Percentiles rank a stretch among this genome's conserved stretches.
Evolutionary conservation across 2,888 invertebrate genomes (phyloP).

Genomic region (Erebia palarica): DNA sequence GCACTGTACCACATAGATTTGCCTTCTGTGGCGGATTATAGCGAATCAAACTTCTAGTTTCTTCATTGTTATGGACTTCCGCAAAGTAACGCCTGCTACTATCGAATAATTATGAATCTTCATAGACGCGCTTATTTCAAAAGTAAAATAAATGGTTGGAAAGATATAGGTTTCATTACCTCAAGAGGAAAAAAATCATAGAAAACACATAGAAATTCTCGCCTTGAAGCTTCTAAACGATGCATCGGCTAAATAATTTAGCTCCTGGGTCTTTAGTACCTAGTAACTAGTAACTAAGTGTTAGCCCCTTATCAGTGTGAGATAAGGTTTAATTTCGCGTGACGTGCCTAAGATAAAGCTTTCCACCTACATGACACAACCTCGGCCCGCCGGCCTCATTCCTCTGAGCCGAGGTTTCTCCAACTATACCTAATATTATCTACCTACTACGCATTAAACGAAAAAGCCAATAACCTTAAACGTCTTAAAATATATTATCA

Average conservation of each 20-base stretch:
- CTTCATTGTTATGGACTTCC: too few relatives aligned
- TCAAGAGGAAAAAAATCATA: too few relatives aligned
- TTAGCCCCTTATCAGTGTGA: slow-evolving; percentile 44
- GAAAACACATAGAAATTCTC: too few relatives aligned
- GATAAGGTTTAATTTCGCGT: slow-evolving; percentile 45
- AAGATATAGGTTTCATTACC: too few relatives aligned
- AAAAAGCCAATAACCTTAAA: slow-evolving; percentile 45
- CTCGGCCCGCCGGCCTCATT: slow-evolving; percentile 67
- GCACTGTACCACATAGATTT: too few relatives aligned
- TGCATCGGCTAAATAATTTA: not conserved
- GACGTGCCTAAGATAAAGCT: slow-evolving; percentile 30
- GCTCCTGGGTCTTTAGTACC: slow-evolving; percentile 3
- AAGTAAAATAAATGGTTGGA: too few relatives aligned
- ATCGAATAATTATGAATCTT: too few relatives aligned
- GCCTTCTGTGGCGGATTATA: too few relatives aligned
- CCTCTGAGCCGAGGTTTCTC: slow-evolving; percentile 59
- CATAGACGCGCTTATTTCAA: too few relatives aligned
- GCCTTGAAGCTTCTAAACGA: not conserved
- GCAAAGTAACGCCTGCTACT: too few relatives aligned
- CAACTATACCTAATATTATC: slow-evolving; percentile 48
- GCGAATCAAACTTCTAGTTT: too few relatives aligned
- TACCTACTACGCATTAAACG: slow-evolving; percentile 55
- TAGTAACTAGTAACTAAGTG: not conserved
- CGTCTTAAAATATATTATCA: not conserved
- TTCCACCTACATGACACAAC: slow-evolving; percentile 50